phyloP scores from a whole-genome alignment of 1,140 invertebrate species.

The Stegodyphus mimosarum region DNA sequence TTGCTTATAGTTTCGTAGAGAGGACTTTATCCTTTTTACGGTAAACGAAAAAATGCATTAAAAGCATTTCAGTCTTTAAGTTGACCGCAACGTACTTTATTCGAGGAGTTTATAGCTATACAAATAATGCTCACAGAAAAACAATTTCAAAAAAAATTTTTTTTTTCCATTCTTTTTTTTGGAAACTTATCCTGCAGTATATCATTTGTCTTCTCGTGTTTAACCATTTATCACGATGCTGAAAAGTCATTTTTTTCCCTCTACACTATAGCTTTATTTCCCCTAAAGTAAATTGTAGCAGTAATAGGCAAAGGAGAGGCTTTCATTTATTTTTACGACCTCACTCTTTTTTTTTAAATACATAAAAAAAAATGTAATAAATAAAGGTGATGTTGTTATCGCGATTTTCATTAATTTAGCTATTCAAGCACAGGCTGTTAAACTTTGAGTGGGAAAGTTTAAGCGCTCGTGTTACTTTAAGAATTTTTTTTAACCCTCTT shows the following conservation, averaged over 20 bases:
- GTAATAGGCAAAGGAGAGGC: neutral
- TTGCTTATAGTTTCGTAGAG: too few species aligned
- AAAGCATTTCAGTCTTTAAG: neutral
- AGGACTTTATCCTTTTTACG: neutral
- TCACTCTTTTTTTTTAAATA: neutral
- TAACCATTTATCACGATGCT: slow-evolving; percentile 12
- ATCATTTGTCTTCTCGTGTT: slow-evolving; percentile 17
- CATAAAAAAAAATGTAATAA: slow-evolving; percentile 21
- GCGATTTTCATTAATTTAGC: slow-evolving; percentile 50
- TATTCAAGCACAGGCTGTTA: slow-evolving; percentile 38
- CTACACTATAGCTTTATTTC: slow-evolving; percentile 2
- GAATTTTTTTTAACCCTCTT: neutral
- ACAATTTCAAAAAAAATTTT: neutral
- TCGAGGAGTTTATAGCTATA: neutral
- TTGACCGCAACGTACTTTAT: neutral
- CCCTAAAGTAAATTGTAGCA: slow-evolving; percentile 6
- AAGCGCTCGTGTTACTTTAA: neutral
- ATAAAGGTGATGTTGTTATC: slow-evolving; percentile 29
- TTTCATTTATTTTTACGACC: slow-evolving; percentile 20
- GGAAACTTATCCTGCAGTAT: slow-evolving; percentile 1
- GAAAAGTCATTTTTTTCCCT: slow-evolving; percentile 13
- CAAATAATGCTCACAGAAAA: neutral
- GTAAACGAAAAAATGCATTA: neutral
- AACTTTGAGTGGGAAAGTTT: slow-evolving; percentile 45
- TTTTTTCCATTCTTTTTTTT: neutral